A percentile compares a stretch with the other conserved stretches of the same genome.
phyloP scores from a whole-genome alignment of 2,113 vertebrate species.

The Pelmatolapia mariae region DNA sequence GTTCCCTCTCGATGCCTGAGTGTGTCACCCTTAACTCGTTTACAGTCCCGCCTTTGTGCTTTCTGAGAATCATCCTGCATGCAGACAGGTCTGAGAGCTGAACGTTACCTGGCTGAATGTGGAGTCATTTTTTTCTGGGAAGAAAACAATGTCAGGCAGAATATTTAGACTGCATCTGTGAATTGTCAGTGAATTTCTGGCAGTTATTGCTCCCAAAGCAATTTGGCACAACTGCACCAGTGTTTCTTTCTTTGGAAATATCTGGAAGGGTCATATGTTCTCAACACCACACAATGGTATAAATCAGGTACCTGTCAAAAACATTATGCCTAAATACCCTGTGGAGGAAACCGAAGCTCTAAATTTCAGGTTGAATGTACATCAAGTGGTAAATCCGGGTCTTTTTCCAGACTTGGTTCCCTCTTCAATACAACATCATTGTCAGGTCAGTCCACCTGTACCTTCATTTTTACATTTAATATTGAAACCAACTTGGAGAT shows the following conservation, averaged over 20 bases:
- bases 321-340: not conserved
- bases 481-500: not conserved
- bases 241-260: not conserved
- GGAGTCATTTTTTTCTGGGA: not conserved
- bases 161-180: not conserved
- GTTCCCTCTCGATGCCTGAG: not conserved
- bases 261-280: not conserved
- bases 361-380: not conserved
- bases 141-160: not conserved
- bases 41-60: not conserved
- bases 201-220: not conserved
- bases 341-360: not conserved
- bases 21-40: not conserved
- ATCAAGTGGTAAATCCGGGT: not conserved
- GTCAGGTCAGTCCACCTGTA: not conserved
- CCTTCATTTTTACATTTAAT: not conserved
- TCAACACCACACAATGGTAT: not conserved
- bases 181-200: not conserved
- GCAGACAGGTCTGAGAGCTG: not conserved
- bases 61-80: not conserved
- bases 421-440: not conserved
- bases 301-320: not conserved
- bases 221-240: not conserved
- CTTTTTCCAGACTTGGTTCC: accelerated
- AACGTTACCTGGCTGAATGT: not conserved